A percentile compares a stretch with the other conserved stretches of the same genome.
Conservation (phyloP, 64 coral and sea anemone genomes). For the Actinia equina region DNA sequence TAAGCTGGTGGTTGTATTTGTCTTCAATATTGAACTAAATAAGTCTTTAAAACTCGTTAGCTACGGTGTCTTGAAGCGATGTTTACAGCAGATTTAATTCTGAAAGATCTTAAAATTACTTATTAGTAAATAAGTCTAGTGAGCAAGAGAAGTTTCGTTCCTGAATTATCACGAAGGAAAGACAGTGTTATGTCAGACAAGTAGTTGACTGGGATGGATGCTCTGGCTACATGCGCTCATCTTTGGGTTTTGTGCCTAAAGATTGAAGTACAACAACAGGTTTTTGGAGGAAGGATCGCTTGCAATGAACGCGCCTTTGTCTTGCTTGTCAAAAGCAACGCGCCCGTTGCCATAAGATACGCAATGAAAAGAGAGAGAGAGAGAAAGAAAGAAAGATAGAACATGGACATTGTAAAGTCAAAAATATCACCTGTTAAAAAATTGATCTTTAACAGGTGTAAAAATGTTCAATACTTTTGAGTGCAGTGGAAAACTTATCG, state of each 20-base stretch:
- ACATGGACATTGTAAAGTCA: background rate
- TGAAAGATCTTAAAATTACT: background rate
- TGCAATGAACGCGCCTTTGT: background rate
- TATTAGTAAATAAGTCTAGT: background rate
- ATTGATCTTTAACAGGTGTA: background rate
- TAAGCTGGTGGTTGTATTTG: background rate
- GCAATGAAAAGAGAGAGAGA: background rate
- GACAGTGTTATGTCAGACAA: background rate
- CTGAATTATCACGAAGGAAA: too few species aligned
- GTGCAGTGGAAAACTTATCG: background rate
- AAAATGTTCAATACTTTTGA: background rate
- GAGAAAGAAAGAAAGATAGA: background rate
- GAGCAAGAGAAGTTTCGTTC: background rate
- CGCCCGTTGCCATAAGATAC: background rate
- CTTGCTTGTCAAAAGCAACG: background rate
- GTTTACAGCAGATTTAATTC: background rate
- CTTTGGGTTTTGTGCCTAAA: too few species aligned
- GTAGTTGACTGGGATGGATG: background rate
- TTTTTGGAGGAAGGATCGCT: background rate
- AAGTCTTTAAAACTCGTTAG: slow-evolving; percentile 1
- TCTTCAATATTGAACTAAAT: background rate
- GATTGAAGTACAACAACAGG: background rate
- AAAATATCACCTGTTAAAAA: background rate
- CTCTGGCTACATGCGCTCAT: too few species aligned
- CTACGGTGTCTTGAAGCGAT: background rate